Base-by-base conservation (phyloP, 2,113 vertebrate genomes). In the Paramisgurnus dabryanus region DNA sequence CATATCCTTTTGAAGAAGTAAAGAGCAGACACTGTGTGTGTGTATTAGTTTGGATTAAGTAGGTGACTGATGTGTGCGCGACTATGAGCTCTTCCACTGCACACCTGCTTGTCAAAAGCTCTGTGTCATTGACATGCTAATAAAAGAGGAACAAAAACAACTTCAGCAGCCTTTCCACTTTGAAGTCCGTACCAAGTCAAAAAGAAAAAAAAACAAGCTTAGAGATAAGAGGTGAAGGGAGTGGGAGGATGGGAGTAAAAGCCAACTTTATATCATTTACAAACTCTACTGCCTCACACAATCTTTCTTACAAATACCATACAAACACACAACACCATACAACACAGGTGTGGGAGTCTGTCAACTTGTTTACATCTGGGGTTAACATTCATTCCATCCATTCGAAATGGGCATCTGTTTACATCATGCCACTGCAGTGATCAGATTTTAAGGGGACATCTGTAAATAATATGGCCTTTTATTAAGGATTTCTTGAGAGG, bases 101-200 rank as follows among this genome's bases (percentile, higher is more conserved):
- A 86, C 80, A 84, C 77, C 81, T 82, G 81, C 72, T 67, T 75
- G 69, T 81, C 70, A 82, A 53, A 65, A 82, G 77, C 83, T 50
- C 22, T 7, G 75, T 55, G 75, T 66, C 65, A 81, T 80, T 87
- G 78, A 86, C 79, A 85, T 83, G 83, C 81, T 82, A 86, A 86
- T 87, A 76, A 79, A 83, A 66, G 55, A 57, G 5, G 7, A 76
- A 57, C 49, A 67, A 78, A 82, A 78, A 82, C 57, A 72, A 68
- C 39, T 68, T 61, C 27, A 53, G 55, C 47, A 4, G 47, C 49
- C 15, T 50, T 13, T 6, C 34, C 57, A 17, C 86, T 87, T 85
- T 87, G 83, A 85, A 85, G 83, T 82, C 64, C 12, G 11, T 17
- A 79, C 79, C 83, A 76, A 67, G 47, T 63, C 41, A 40, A 6